These are phyloP conservation scores for Melanotaenia pygmaea DNA, from an alignment of 2,797 vertebrate species.

Conservation along the genomic window DNA sequence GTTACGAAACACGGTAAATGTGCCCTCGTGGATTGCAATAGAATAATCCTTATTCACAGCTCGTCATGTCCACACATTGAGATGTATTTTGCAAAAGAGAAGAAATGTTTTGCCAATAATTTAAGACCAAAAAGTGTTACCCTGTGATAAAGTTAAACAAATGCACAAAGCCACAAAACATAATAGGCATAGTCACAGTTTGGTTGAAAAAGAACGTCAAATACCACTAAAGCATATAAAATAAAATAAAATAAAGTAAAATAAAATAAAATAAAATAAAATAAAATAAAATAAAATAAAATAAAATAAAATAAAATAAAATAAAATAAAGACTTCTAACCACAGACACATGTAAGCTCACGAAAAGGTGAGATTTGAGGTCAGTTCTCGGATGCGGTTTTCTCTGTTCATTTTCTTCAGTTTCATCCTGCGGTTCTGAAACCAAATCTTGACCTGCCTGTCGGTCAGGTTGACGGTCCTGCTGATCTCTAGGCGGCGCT, in stretches of 20 bases:
- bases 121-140: constrained; percentile 79
- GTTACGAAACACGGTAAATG: constrained; percentile 71
- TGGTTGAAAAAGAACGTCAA: constrained; percentile 74
- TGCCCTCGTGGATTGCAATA: constrained; percentile 76
- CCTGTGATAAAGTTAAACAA: constrained; percentile 79
- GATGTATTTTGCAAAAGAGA: constrained; percentile 44
- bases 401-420: constrained; percentile 99
- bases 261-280: too few species aligned
- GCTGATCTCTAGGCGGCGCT: constrained; percentile 99
- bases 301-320: constrained; percentile 24
- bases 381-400: constrained; percentile 98
- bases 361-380: constrained; percentile 98
- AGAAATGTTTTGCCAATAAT: constrained; percentile 71
- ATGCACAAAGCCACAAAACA: constrained; percentile 72
- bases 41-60: constrained; percentile 69
- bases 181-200: constrained; percentile 77
- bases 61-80: constrained; percentile 67
- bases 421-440: constrained; percentile 99
- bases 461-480: constrained; percentile 99
- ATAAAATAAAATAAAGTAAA: constrained; percentile 23
- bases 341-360: constrained; percentile 80
- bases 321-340: constrained; percentile 22
- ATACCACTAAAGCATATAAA: constrained; percentile 62
- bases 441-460: constrained; percentile 99
- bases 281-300: too few species aligned